Evolutionary conservation across 2,113 vertebrate species (phyloP).

Genomic region (Tylochromis polylepis): DNA sequence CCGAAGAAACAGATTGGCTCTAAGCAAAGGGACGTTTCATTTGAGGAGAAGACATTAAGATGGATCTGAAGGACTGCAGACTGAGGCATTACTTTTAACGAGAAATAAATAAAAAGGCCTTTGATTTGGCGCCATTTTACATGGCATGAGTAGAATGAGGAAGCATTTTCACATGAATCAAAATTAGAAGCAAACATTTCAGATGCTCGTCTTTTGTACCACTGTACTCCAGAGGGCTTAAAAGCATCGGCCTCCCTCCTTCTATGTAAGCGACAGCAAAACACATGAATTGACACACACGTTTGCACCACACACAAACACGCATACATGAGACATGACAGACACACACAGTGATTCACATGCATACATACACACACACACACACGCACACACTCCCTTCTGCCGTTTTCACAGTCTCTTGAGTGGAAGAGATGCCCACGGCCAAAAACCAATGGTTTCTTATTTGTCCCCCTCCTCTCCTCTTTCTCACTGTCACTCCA

Average conservation of each 20-base stretch:
- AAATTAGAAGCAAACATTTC: constrained; percentile 48
- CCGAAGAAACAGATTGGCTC: constrained; percentile 43
- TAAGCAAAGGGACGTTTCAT: constrained; percentile 46
- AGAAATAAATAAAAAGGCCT: constrained; percentile 50
- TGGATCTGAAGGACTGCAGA: constrained; percentile 36
- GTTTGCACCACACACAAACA: neutral
- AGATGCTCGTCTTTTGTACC: constrained; percentile 42
- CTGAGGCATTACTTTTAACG: constrained; percentile 37
- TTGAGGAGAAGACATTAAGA: constrained; percentile 49
- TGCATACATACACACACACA: neutral
- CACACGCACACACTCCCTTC: constrained; percentile 32
- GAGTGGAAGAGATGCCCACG: constrained; percentile 59
- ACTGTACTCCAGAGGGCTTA: constrained; percentile 39
- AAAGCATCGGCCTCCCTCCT: constrained; percentile 38
- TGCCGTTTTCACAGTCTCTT: constrained; percentile 62
- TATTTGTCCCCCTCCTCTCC: neutral
- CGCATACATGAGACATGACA: constrained; percentile 18
- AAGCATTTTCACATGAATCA: constrained; percentile 20
- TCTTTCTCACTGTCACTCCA: constrained; percentile 23
- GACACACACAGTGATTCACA: neutral
- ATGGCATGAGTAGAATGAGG: constrained; percentile 35
- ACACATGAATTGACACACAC: constrained; percentile 32
- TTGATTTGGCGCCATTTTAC: constrained; percentile 51
- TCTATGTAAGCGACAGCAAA: constrained; percentile 56
- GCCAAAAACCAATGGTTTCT: constrained; percentile 61